phyloP scores from a whole-genome alignment of 2,797 vertebrate species.

The Oreochromis grahami region DNA sequence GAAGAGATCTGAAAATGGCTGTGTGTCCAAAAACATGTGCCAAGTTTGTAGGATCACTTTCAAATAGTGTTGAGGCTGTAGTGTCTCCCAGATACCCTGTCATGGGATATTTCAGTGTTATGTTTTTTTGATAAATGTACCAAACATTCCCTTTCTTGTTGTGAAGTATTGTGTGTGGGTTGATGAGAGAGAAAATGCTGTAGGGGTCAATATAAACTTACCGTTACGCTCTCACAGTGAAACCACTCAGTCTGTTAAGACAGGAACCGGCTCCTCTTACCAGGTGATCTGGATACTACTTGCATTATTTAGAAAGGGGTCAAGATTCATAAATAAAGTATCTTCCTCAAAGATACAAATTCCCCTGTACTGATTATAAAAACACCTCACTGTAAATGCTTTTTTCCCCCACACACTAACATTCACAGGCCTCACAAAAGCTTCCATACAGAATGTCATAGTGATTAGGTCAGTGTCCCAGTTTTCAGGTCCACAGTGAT shows the following conservation, averaged over 20 bases:
- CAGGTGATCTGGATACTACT: not conserved
- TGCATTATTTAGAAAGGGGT: conserved; percentile 44
- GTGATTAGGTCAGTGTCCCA: conserved; percentile 7
- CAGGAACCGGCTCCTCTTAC: conserved; percentile 22
- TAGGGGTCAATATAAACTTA: not conserved
- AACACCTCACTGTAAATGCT: not conserved
- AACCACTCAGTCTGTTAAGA: not conserved
- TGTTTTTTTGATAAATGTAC: not conserved
- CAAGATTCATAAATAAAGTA: not conserved
- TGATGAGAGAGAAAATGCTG: not conserved
- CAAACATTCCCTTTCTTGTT: not conserved
- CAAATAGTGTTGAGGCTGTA: not conserved
- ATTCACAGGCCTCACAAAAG: not conserved
- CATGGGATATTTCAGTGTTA: not conserved
- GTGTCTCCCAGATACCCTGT: not conserved
- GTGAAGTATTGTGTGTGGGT: not conserved
- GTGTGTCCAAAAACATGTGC: not conserved
- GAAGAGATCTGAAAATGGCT: not conserved
- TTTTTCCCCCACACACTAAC: not conserved
- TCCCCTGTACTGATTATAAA: not conserved
- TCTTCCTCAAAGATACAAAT: not conserved
- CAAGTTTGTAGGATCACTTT: not conserved
- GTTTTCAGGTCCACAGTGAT: conserved; percentile 26
- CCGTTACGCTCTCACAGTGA: not conserved
- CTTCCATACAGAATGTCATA: not conserved